Evolutionary conservation across 2,888 invertebrate genomes (phyloP).

Genomic region (Tachina grossa): DNA sequence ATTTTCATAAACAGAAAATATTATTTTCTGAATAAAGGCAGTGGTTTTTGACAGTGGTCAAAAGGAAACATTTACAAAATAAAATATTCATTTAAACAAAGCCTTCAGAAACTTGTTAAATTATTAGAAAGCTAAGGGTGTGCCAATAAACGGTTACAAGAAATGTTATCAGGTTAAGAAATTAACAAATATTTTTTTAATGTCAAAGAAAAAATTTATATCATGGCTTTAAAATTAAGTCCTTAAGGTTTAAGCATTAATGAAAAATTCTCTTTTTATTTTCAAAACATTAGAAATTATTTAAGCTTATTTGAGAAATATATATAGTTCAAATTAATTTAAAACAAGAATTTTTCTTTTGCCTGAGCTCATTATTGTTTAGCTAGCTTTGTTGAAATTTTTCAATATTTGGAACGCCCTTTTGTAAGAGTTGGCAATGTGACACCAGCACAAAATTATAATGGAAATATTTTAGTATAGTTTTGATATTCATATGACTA

Average conservation of each 20-base stretch:
- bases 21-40: slow-evolving; percentile 23
- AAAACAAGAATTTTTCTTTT: not conserved
- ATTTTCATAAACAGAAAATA: slow-evolving; percentile 60
- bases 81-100: slow-evolving; percentile 25
- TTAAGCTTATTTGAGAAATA: not conserved
- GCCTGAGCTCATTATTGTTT: not conserved
- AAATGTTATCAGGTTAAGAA: not conserved
- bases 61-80: slow-evolving; percentile 48
- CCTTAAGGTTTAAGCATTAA: no score
- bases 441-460: not conserved
- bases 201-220: no score
- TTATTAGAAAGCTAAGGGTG: slow-evolving; percentile 1
- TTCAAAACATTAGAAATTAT: no score
- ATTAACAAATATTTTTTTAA: no score
- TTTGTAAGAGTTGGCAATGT: not conserved
- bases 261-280: no score
- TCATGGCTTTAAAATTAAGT: no score
- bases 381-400: not conserved
- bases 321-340: not conserved
- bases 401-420: not conserved
- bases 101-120: slow-evolving; percentile 34
- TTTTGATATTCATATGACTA: not conserved
- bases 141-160: not conserved
- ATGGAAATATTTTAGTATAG: slow-evolving; percentile 6
- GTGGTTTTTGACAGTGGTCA: slow-evolving; percentile 64